These are phyloP conservation scores for Caenorhabditis elegans DNA, from an alignment of 1,140 invertebrate genomes.

Conservation along the genomic window WBcel235 BX284604.4:17437501-17438000, in stretches of 20 bases:
- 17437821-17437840: too few species aligned
- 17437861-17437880: not conserved
- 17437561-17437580: not conserved
- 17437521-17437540: too few species aligned
- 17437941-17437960: not conserved
- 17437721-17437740: not conserved
- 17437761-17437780: not conserved
- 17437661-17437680: not conserved
- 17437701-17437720: not conserved
- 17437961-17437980: not conserved
- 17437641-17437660: not conserved
- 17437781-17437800: too few species aligned
- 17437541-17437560: too few species aligned
- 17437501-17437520: too few species aligned
- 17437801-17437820: too few species aligned
- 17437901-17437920: not conserved
- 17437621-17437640: not conserved
- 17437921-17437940: not conserved
- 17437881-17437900: conserved; percentile 17
- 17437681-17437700: not conserved
- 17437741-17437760: not conserved
- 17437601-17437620: not conserved
- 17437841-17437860: too few species aligned
- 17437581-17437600: not conserved
- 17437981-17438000: not conserved